A percentile compares a stretch with the other conserved stretches of the same genome.
Evolutionary conservation across 37 sponge, comb jelly and placozoan genomes (phyloP).

Genomic region (Cladorhizidae sp.): DNA sequence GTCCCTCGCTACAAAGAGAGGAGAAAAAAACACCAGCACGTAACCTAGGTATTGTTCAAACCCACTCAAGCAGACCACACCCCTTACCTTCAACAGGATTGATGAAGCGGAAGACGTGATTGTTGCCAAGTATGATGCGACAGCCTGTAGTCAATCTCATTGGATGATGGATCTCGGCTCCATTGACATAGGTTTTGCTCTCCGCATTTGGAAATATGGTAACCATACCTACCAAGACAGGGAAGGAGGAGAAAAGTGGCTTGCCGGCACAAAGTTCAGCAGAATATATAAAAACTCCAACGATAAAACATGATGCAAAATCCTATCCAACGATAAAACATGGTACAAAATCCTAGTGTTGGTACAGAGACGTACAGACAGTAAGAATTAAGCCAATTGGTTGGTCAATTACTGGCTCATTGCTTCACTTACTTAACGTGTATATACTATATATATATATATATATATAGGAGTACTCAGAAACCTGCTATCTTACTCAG

Average conservation of each 20-base stretch:
- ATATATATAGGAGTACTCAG: too few species aligned
- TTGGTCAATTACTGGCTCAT: too few species aligned
- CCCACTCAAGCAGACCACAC: slow-evolving; percentile 1
- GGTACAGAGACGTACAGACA: too few species aligned
- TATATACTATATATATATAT: too few species aligned
- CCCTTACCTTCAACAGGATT: slow-evolving; percentile 76
- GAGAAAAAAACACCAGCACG: background rate
- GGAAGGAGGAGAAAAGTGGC: background rate
- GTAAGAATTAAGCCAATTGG: too few species aligned
- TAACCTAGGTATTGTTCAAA: background rate
- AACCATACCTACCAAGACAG: slow-evolving; percentile 27
- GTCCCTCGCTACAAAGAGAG: background rate
- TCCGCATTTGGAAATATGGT: slow-evolving; percentile 37
- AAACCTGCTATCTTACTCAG: too few species aligned
- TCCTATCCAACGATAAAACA: too few species aligned
- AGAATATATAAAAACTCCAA: background rate
- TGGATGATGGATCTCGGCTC: slow-evolving; percentile 53
- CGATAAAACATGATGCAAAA: too few species aligned
- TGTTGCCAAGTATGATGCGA: slow-evolving; percentile 88
- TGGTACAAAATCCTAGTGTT: too few species aligned
- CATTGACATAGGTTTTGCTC: slow-evolving; percentile 83
- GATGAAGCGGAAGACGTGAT: slow-evolving; percentile 92
- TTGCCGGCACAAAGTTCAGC: too few species aligned
- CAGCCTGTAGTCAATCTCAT: slow-evolving; percentile 72
- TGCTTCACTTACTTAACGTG: too few species aligned